Evolutionary conservation across 2,888 invertebrate species (phyloP).

Genomic region (Charanyca ferruginea): DNA sequence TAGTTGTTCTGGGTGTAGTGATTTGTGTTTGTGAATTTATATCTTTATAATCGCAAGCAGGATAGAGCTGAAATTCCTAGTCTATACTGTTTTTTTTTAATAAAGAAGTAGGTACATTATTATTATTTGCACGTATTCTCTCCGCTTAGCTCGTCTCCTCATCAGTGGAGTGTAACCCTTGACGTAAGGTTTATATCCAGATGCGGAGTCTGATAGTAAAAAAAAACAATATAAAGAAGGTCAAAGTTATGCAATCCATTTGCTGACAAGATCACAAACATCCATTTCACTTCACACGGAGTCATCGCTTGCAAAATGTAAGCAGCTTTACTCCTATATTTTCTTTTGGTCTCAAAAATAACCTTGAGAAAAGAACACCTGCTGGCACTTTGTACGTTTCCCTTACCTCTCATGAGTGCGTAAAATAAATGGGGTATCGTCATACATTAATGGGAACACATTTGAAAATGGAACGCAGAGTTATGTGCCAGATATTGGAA

Average conservation of each 20-base stretch:
- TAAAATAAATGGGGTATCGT: conserved; percentile 52
- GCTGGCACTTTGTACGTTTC: conserved; percentile 36
- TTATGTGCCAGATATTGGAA: conserved; percentile 41
- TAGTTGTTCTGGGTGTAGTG: too few species aligned
- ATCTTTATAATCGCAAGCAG: too few species aligned
- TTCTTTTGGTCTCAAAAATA: conserved; percentile 25
- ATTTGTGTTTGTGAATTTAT: too few species aligned
- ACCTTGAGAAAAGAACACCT: conserved; percentile 38
- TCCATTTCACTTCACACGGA: conserved; percentile 29
- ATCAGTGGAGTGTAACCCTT: too few species aligned
- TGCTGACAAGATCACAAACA: conserved; percentile 23
- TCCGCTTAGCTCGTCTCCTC: too few species aligned
- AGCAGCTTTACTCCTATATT: conserved; percentile 20
- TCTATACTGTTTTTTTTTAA: too few species aligned
- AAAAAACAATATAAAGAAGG: conserved; percentile 4
- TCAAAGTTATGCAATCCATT: conserved; percentile 36
- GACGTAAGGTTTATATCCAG: too few species aligned
- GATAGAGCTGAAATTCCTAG: too few species aligned
- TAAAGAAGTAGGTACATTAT: too few species aligned
- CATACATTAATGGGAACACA: conserved; percentile 46
- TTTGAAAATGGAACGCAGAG: conserved; percentile 47
- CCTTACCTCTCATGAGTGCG: conserved; percentile 35
- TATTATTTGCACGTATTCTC: too few species aligned
- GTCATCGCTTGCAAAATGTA: conserved; percentile 37
- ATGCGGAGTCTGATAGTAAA: background rate